Percentiles rank a stretch among this genome's conserved stretches.
These are phyloP conservation scores for Cardiocondyla obscurior DNA, from an alignment of 1,140 invertebrate genomes.

Conservation along the genomic window DNA sequence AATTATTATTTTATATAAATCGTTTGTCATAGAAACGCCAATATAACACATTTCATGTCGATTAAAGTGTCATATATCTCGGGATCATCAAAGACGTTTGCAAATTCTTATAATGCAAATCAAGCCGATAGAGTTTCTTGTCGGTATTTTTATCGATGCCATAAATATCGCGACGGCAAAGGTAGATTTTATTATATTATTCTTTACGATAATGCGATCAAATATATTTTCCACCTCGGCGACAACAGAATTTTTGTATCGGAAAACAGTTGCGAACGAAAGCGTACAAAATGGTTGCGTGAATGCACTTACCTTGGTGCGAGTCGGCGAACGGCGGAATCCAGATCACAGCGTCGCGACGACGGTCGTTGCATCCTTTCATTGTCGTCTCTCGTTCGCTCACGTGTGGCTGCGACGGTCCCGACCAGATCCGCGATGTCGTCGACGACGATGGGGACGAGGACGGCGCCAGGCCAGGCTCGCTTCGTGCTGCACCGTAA, in stretches of 20 bases:
- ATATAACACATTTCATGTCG: neutral
- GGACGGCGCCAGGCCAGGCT: neutral
- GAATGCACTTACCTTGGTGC: slow-evolving; percentile 60
- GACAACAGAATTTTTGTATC: too few species aligned
- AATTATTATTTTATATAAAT: neutral
- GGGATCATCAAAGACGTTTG: neutral
- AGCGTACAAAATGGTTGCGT: neutral
- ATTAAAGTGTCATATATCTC: neutral
- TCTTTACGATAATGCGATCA: neutral
- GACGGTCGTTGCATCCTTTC: slow-evolving; percentile 62
- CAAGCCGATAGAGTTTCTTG: neutral
- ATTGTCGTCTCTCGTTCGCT: slow-evolving; percentile 44
- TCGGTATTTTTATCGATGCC: neutral
- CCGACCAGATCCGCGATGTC: neutral
- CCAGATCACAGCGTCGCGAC: slow-evolving; percentile 60
- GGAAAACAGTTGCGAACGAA: too few species aligned
- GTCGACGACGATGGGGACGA: neutral
- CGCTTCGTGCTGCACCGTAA: slow-evolving; percentile 22
- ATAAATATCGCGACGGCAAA: neutral
- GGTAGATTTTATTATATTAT: slow-evolving; percentile 3
- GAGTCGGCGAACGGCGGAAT: slow-evolving; percentile 57
- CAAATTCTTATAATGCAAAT: neutral
- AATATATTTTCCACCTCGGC: neutral
- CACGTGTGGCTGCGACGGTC: slow-evolving; percentile 22
- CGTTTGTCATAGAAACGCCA: neutral